Base-by-base conservation (phyloP, 2,888 invertebrate species). In the Horisme vitalbata region DNA sequence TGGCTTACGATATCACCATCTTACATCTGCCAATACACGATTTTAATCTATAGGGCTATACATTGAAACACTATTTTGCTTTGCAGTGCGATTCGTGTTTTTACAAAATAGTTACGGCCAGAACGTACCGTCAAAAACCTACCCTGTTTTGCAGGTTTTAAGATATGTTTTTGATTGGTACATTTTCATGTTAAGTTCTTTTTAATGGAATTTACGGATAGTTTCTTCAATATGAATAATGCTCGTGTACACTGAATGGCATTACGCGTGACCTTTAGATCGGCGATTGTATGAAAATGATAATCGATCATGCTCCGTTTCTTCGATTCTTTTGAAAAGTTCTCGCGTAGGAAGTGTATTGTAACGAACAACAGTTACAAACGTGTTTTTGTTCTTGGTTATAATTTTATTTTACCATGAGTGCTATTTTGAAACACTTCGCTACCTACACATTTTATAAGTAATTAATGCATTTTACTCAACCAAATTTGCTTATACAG, bases 241-340 rank as follows among this genome's bases (percentile, higher is more conserved):
- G 66, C 68, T 67, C 68, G 68, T 71, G 68, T 73, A 71, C 66
- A 59, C 61, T 85, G 82, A 85, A 87, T 87, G 69, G 83, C 72
- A 80, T 84, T 85, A 83, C 81, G 80, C 84, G 82, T 88, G 86
- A 87, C 87, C 87, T 87, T 88, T 85, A 75, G 76, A 78, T 79
- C 64, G 68, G 61, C 73, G 76, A 85, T 87, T 84, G 83, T 85
- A 82, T 82, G 80, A 84, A 85, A 86, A 83, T 83, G 79, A 83
- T 86, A 83, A 85, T 85, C 79, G 82, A 83, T 83, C 72, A 66
- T 65, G 79, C 70, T 72, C 78, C 81, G 79, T 78, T 79, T 76
- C 61, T 72, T 66, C 65, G 68, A 77, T 80, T 79, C 75, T 75
- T 76, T 79, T 71, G 72, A 68, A 58, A 69, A 64, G 58, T 72